Base-by-base conservation (phyloP, 2,113 vertebrate species). In the Anguilla japonica region DNA sequence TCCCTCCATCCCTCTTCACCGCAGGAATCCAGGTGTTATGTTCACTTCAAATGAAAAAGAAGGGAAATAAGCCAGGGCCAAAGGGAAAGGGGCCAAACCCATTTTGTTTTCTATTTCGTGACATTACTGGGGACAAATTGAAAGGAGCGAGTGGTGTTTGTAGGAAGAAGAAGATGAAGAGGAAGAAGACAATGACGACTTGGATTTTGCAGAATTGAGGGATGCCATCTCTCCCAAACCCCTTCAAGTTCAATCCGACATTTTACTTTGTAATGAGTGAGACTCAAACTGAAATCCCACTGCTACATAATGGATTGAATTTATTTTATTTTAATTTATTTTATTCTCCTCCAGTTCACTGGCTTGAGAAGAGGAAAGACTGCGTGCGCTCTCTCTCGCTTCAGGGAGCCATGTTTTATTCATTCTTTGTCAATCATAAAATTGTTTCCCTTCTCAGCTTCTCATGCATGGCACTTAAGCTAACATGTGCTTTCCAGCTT, bases 201-300 rank as follows among this genome's bases (percentile, higher is more conserved):
- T 34, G 34, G 34, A 34, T 34, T 53, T 86, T 3, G 43, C 43
- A 46, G 43, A 46, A 46, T 46, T 46, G 79, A 57, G 14, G 78
- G 50, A 53, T 26, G 14, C 29, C 50, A 1, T 53, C 50, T 1
- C 50, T 14, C 50, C 50, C 50, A 71, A n/a, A 41, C 83, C 43
- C 84, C 67, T 26, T 20, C 60, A 26, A 43, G 63, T 88, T 81
- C 85, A 83, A 85, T 83, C 41, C 4, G 2, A 46, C 29, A 85
- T 89, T 90, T 89, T 40, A 89, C 91, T 90, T 90, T 89, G 87
- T 88, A 86, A 90, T 87, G 87, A 88, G 50, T 56, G 43, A 81
- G 83, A 87, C 88, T 26, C 75, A 80, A 86, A 43, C 60, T 71
- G 53, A 86, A 87, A 84, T 81, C 83, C 89, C 80, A 60, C 84